Conservation (phyloP, 1,140 invertebrate species). For the Dinothrombium tinctorium region DNA sequence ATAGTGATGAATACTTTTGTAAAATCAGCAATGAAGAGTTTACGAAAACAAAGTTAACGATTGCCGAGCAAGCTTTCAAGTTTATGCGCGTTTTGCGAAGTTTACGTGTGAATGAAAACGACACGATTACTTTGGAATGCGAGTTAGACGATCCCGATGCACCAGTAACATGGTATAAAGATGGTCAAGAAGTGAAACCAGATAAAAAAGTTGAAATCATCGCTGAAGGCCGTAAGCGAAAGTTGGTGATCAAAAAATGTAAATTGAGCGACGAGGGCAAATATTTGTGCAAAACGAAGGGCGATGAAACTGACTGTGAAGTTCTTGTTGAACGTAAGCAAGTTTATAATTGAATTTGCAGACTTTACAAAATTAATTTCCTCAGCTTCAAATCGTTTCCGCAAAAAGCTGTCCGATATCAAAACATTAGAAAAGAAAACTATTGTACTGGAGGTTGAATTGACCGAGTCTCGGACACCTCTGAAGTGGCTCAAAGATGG, state of each 20-base stretch:
- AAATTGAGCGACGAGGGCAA: slow-evolving; percentile 74
- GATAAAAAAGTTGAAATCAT: slow-evolving; percentile 30
- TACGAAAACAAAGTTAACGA: slow-evolving; percentile 46
- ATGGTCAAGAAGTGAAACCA: slow-evolving; percentile 76
- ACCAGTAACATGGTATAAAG: slow-evolving; percentile 85
- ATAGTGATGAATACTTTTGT: slow-evolving; percentile 65
- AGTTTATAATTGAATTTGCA: too few relatives aligned
- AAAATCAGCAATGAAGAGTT: slow-evolving; percentile 50
- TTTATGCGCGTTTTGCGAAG: slow-evolving; percentile 9
- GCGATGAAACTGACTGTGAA: slow-evolving; percentile 73
- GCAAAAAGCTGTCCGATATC: slow-evolving; percentile 85
- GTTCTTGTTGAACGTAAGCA: slow-evolving; percentile 77
- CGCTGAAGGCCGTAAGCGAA: slow-evolving; percentile 28
- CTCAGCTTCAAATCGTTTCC: slow-evolving; percentile 68
- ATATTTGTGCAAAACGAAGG: slow-evolving; percentile 70
- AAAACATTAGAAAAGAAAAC: slow-evolving; percentile 69
- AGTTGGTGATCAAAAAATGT: slow-evolving; percentile 70
- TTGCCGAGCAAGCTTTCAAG: slow-evolving; percentile 24
- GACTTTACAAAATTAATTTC: too few relatives aligned
- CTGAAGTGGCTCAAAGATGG: slow-evolving; percentile 86
- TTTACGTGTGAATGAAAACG: slow-evolving; percentile 63
- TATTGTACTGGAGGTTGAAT: slow-evolving; percentile 63
- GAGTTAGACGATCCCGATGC: slow-evolving; percentile 87
- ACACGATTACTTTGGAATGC: slow-evolving; percentile 71
- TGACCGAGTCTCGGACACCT: slow-evolving; percentile 78